These are phyloP conservation scores for Poliocrania exsul DNA, from an alignment of 2,797 vertebrate species.

Conservation along the genomic window DNA sequence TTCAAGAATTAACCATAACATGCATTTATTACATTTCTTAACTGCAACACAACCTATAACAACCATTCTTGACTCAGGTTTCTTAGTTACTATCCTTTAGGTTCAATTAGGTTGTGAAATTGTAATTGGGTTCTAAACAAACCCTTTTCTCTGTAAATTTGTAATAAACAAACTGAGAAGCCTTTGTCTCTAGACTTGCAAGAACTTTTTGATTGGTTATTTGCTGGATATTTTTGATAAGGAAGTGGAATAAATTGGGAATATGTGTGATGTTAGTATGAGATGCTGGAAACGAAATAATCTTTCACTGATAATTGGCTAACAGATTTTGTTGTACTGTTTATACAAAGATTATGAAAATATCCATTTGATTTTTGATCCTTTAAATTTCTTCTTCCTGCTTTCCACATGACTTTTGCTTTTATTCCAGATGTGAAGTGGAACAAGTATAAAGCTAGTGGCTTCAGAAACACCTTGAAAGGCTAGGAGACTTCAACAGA, in stretches of 20 bases:
- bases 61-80: not conserved
- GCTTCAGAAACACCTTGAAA: not conserved
- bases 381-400: not conserved
- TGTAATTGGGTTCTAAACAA: not conserved
- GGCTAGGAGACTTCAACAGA: not conserved
- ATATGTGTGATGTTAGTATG: not conserved
- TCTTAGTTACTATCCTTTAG: not conserved
- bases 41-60: not conserved
- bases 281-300: not conserved
- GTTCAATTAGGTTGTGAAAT: not conserved
- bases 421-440: not conserved
- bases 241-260: not conserved
- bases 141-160: not conserved
- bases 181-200: not conserved
- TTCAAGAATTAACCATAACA: not conserved
- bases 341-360: not conserved
- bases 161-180: not conserved
- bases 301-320: not conserved
- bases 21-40: constrained; percentile 29
- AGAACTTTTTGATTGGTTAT: not conserved
- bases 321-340: not conserved
- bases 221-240: not conserved
- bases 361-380: not conserved
- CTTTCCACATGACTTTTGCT: not conserved
- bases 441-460: not conserved